These are phyloP conservation scores for Plemyria rubiginata DNA, from an alignment of 2,888 invertebrate genomes.

Conservation along the genomic window DNA sequence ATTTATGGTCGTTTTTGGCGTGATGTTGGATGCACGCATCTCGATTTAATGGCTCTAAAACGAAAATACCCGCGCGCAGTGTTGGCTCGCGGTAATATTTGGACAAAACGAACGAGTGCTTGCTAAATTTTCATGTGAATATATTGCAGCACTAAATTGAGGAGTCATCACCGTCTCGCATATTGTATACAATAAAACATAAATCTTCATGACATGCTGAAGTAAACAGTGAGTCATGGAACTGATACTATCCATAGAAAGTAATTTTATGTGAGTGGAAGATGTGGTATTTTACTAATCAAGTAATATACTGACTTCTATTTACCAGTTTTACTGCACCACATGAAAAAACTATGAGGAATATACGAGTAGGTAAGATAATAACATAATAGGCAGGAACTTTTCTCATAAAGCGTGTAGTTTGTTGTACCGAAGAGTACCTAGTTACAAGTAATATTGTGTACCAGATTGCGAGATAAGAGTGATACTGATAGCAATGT, in stretches of 20 bases:
- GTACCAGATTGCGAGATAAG: slow-evolving; percentile 74
- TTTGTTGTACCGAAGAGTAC: slow-evolving; percentile 65
- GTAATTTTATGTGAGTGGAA: slow-evolving; percentile 12
- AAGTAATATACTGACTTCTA: slow-evolving; percentile 12
- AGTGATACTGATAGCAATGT: slow-evolving; percentile 52
- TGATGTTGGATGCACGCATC: slow-evolving; percentile 54
- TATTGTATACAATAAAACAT: slow-evolving; percentile 49
- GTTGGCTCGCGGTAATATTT: slow-evolving; percentile 69
- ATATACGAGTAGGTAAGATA: slow-evolving; percentile 18
- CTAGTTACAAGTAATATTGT: slow-evolving; percentile 71
- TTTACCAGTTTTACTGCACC: slow-evolving; percentile 9
- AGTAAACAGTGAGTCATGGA: slow-evolving; percentile 33
- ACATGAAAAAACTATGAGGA: slow-evolving; percentile 11
- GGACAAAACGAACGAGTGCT: slow-evolving; percentile 64
- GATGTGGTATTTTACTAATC: not conserved
- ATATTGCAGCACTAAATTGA: slow-evolving; percentile 65
- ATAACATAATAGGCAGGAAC: slow-evolving; percentile 31
- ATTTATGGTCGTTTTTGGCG: slow-evolving; percentile 49
- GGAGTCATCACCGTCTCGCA: slow-evolving; percentile 50
- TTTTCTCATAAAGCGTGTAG: slow-evolving; percentile 57
- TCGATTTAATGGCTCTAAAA: slow-evolving; percentile 71
- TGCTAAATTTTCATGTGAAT: slow-evolving; percentile 69
- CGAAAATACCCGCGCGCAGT: slow-evolving; percentile 69
- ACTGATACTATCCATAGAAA: slow-evolving; percentile 19
- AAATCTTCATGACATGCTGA: slow-evolving; percentile 33